phyloP scores from a whole-genome alignment of 2,888 invertebrate species.

The Euclidia mi region DNA sequence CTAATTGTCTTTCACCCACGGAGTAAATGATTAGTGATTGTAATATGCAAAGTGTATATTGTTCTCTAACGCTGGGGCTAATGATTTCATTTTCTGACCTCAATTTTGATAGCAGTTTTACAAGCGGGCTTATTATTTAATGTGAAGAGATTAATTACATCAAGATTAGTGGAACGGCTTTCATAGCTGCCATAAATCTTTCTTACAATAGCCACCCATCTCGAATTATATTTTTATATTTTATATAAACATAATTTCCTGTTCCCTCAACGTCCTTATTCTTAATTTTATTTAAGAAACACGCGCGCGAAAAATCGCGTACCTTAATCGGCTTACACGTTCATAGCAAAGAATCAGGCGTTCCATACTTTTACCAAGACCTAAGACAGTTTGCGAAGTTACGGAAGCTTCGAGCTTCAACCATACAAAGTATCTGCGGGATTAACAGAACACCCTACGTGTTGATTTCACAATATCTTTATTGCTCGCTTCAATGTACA shows the following conservation, averaged over 20 bases:
- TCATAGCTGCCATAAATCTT: no score
- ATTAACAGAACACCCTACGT: constrained; percentile 1
- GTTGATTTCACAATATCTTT: constrained; percentile 4
- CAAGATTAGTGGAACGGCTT: no score
- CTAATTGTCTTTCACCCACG: not conserved
- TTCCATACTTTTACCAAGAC: not conserved
- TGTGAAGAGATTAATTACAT: no score
- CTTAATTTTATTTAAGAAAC: no score
- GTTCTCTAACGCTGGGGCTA: not conserved
- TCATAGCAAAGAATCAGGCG: not conserved
- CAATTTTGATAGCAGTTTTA: not conserved
- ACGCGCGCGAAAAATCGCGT: not conserved
- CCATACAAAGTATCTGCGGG: not conserved
- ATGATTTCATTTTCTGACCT: not conserved
- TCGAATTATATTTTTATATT: no score
- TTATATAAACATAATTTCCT: no score
- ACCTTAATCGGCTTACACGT: not conserved
- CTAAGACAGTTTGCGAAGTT: constrained; percentile 1
- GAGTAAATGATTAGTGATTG: not conserved
- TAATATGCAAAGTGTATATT: not conserved
- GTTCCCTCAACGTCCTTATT: no score
- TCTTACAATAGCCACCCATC: no score
- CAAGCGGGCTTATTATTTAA: no score
- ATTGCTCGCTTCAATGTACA: no score
- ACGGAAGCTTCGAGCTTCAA: not conserved